These are phyloP conservation scores for Tetramorium bicarinatum DNA, from an alignment of 2,888 invertebrate genomes.

Conservation along the genomic window DNA sequence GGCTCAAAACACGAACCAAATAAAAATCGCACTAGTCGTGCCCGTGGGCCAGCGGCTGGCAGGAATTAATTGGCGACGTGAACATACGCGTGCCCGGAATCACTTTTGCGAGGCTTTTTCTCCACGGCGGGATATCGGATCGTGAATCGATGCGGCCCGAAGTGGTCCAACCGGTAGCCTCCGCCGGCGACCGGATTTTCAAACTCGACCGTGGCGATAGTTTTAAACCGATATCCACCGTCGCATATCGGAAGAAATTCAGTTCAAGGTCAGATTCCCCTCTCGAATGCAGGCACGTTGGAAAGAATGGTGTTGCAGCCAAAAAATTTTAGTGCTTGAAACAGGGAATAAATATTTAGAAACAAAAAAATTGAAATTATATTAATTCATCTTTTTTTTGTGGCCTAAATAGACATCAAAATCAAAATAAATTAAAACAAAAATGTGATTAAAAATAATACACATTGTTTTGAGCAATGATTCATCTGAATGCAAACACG, in stretches of 20 bases:
- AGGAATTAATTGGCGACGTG: conserved; percentile 71
- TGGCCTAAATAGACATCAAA: not conserved
- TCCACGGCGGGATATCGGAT: conserved; percentile 52
- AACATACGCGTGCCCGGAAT: conserved; percentile 77
- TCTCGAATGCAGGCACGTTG: conserved; percentile 12
- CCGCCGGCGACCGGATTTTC: conserved; percentile 33
- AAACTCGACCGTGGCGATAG: conserved; percentile 26
- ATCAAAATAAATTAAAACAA: not conserved
- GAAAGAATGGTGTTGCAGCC: not conserved
- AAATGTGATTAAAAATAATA: not conserved
- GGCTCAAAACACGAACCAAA: conserved; percentile 58
- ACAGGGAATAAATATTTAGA: not conserved
- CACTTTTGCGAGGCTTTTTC: conserved; percentile 75
- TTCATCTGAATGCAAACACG: not conserved
- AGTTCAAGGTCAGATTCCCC: conserved; percentile 27
- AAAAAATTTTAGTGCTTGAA: not conserved
- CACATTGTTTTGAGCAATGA: no score
- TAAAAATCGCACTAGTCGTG: conserved; percentile 56
- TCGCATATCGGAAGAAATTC: conserved; percentile 37
- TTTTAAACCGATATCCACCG: conserved; percentile 41
- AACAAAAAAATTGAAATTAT: not conserved
- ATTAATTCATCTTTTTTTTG: not conserved
- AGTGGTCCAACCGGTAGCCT: conserved; percentile 25
- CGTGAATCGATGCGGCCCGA: conserved; percentile 44
- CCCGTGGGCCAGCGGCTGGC: conserved; percentile 47